Base-by-base conservation (phyloP, 2,113 vertebrate genomes). In the Chlorodrepanis virens region DNA sequence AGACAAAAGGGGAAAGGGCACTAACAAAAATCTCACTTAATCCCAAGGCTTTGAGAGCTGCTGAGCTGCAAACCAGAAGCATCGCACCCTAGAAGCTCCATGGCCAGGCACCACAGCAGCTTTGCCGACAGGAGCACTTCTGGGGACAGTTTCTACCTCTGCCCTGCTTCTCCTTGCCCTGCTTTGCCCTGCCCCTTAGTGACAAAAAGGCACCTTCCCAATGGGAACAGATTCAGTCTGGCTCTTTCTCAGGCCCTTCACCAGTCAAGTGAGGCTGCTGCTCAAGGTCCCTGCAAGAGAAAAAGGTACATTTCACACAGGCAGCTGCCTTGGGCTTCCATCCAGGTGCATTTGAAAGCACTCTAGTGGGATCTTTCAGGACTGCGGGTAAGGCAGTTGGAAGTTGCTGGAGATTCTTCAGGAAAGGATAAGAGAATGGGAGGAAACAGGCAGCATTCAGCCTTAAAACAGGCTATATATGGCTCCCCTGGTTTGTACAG, bases 111-210 rank as follows among this genome's bases (percentile, higher is more conserved):
- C 27, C 5, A 9, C 0, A 0, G 47, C 42, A 54, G 35, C 87
- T 28, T 1, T 12, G 29, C 49, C 0, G 0, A 56, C 44, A 53
- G 27, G 7, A 4, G 1, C 28, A 2, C 13, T 24, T 37, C 10
- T 44, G 40, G 57, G 63, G 31, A 40, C 57, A 60, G 40, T 8
- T 53, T 28, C 87, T 31, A 44, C 33, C 23, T 59, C 42, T 45
- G 40, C 27, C 69, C 0, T 60, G 79, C 61, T 68, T 75, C 59
- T 29, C 24, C 27, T 87, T 44, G 42, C 19, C 63, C 0, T 53
- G 81, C 63, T 64, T 72, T 64, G 33, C 29, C n/a, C 22, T 0
- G 0, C 12, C 45, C n/a, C 25, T 25, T 17, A 25, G 21, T 12
- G 25, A 49, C 69, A 75, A 74, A 35, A 22, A 42, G 21, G 39